A percentile compares a stretch with the other conserved stretches of the same genome.
Conservation (phyloP, 2,888 invertebrate species). For the Eupithecia pulchellata region DNA sequence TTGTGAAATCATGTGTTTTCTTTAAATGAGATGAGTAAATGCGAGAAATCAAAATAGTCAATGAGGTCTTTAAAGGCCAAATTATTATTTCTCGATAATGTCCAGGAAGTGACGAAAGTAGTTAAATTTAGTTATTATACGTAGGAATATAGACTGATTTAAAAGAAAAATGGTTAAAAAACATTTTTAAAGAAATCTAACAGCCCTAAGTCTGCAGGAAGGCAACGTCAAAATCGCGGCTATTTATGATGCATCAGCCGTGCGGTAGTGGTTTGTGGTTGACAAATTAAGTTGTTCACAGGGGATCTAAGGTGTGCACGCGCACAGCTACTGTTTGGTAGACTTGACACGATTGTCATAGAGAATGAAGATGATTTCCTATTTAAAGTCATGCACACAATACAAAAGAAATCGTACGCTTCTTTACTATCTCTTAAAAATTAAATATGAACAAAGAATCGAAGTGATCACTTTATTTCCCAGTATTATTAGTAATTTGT, state of each 20-base stretch:
- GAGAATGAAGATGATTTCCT: not conserved
- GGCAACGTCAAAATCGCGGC: slow-evolving; percentile 72
- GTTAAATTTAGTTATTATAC: no score
- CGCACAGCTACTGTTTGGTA: not conserved
- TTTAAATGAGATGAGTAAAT: not conserved
- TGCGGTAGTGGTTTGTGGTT: slow-evolving; percentile 69
- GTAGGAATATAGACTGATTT: no score
- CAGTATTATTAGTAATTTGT: no score
- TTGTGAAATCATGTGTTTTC: not conserved
- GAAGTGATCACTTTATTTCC: no score
- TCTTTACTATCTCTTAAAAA: no score
- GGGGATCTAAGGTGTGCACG: not conserved
- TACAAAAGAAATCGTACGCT: no score
- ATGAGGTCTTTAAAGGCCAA: not conserved
- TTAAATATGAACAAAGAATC: no score
- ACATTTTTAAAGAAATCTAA: not conserved
- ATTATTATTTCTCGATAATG: not conserved
- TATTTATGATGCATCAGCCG: slow-evolving; percentile 69
- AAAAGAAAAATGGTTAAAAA: no score
- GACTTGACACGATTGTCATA: not conserved
- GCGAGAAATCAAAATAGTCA: not conserved
- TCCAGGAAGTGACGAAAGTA: not conserved
- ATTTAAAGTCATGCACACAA: no score
- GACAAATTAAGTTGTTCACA: slow-evolving; percentile 76
- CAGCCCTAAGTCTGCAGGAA: slow-evolving; percentile 57